Conservation (phyloP, 2,113 vertebrate species). For the Phycodurus eques region DNA sequence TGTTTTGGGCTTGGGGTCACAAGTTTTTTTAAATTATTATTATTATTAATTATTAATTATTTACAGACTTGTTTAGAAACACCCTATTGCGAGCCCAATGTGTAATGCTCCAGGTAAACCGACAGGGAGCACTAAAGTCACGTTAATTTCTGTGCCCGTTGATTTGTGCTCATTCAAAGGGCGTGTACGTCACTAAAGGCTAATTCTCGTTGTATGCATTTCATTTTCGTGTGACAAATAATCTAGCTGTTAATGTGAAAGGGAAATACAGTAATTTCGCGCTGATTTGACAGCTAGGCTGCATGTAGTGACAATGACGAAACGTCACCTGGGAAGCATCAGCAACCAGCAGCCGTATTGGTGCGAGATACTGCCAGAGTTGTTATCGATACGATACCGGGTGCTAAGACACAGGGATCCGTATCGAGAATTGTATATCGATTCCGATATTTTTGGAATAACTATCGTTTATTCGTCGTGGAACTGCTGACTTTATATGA, state of each 20-base stretch:
- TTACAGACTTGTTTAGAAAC: not conserved
- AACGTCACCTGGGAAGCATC: not conserved
- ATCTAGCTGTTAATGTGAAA: not conserved
- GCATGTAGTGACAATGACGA: not conserved
- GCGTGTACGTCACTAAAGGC: not conserved
- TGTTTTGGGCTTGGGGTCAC: too few species aligned
- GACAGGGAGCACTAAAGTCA: constrained; percentile 39
- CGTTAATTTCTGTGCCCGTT: not conserved
- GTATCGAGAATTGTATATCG: not conserved
- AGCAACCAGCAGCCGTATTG: not conserved
- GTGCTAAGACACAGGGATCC: not conserved
- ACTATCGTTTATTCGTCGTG: not conserved
- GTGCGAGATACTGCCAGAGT: not conserved
- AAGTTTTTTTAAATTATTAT: not conserved
- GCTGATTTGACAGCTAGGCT: not conserved
- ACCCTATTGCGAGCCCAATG: not conserved
- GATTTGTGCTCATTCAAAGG: not conserved
- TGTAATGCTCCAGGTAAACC: constrained; percentile 29
- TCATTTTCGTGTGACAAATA: not conserved
- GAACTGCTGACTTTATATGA: too few species aligned
- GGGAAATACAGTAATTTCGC: not conserved
- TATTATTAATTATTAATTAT: not conserved
- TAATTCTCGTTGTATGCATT: not conserved
- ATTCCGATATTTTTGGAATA: not conserved
- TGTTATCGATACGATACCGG: not conserved